phyloP scores from a whole-genome alignment of 2,888 invertebrate species.

The Lomographa bimaculata region DNA sequence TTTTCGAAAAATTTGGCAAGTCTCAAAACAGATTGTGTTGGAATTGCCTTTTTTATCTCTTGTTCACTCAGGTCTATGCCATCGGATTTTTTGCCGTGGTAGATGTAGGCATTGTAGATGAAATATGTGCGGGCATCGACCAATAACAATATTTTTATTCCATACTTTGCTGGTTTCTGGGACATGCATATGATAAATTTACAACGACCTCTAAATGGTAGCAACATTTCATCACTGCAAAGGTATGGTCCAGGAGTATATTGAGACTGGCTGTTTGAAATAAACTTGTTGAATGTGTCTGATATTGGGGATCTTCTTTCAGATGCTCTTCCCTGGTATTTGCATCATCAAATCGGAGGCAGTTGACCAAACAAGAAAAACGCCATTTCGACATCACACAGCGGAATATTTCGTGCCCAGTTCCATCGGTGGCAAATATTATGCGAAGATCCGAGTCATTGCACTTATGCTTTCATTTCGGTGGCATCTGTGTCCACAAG shows the following conservation, averaged over 20 bases:
- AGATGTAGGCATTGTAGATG: constrained; percentile 28
- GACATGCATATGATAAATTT: constrained; percentile 34
- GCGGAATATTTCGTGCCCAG: constrained; percentile 28
- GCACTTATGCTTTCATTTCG: constrained; percentile 27
- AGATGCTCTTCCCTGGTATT: constrained; percentile 24
- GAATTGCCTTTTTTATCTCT: constrained; percentile 26
- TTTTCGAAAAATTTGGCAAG: constrained; percentile 23
- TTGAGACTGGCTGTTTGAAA: constrained; percentile 20
- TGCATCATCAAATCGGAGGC: constrained; percentile 32
- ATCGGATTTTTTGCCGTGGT: constrained; percentile 31
- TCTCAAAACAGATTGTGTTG: constrained; percentile 28
- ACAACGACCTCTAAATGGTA: constrained; percentile 32
- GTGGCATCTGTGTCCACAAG: constrained; percentile 25
- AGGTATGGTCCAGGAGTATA: constrained; percentile 23
- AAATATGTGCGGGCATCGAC: constrained; percentile 26
- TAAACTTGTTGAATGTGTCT: constrained; percentile 25
- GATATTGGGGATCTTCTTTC: constrained; percentile 28
- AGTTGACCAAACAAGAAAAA: too few species aligned
- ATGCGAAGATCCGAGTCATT: constrained; percentile 17
- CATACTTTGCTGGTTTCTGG: constrained; percentile 35
- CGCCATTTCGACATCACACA: constrained; percentile 24
- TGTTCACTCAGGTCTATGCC: constrained; percentile 21
- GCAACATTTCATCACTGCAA: constrained; percentile 34
- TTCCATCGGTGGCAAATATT: constrained; percentile 30
- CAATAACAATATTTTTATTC: constrained; percentile 28